Percentiles rank a stretch among this genome's conserved stretches.
Evolutionary conservation across 2,113 vertebrate species (phyloP).

Genomic region (Toxostoma redivivum): DNA sequence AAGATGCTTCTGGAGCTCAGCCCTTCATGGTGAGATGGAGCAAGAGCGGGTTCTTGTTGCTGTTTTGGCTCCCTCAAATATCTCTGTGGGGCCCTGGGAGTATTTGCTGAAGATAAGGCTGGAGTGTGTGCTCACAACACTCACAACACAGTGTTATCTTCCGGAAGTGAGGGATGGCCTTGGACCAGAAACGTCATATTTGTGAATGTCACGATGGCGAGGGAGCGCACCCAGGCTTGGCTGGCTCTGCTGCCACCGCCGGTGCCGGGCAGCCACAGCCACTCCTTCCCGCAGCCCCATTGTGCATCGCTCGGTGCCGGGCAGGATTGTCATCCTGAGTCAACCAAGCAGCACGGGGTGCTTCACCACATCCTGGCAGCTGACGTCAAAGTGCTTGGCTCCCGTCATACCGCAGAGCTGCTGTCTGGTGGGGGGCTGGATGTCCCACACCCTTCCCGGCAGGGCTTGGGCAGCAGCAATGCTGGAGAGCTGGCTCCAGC

Average conservation of each 20-base stretch:
- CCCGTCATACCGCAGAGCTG: rapidly evolving
- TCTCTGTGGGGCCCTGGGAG: neutral
- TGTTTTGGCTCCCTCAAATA: neutral
- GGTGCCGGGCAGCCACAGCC: rapidly evolving
- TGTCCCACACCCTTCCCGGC: neutral
- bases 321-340: neutral
- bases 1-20: neutral
- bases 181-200: neutral
- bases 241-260: neutral
- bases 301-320: neutral
- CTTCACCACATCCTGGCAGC: neutral
- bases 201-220: neutral
- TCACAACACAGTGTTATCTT: neutral
- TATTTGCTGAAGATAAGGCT: neutral
- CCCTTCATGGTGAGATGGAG: neutral
- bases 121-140: neutral
- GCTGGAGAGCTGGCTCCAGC: neutral
- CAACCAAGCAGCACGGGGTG: neutral
- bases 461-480: neutral
- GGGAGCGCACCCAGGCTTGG: neutral
- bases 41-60: rapidly evolving
- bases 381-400: neutral
- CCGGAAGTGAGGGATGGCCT: neutral
- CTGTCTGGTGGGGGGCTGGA: neutral
- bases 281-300: neutral